A percentile compares a stretch with the other conserved stretches of the same genome.
phyloP scores from a whole-genome alignment of 2,113 vertebrate species.

The Lates calcarifer region DNA sequence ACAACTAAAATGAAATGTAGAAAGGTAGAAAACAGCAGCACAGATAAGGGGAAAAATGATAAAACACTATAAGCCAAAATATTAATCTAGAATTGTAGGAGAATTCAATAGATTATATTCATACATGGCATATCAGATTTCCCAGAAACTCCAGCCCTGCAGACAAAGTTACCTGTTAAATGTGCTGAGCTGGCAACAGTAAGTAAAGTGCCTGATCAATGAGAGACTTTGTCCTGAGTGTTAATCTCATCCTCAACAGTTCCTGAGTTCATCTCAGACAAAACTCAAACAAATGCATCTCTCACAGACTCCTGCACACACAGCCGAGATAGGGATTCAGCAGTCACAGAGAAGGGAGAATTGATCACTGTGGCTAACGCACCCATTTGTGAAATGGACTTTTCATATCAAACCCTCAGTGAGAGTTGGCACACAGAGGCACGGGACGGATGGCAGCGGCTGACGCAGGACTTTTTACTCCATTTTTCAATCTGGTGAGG shows the following conservation, averaged over 20 bases:
- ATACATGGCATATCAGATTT: neutral
- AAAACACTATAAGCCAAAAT: neutral
- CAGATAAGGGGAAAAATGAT: neutral
- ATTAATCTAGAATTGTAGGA: neutral
- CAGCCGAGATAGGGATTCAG: slow-evolving; percentile 7
- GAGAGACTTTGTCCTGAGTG: slow-evolving; percentile 7
- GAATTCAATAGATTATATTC: neutral
- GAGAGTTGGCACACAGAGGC: slow-evolving; percentile 43
- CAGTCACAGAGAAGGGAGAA: slow-evolving; percentile 34
- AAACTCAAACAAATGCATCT: slow-evolving; percentile 46
- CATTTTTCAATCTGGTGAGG: slow-evolving; percentile 60
- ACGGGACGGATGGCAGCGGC: slow-evolving; percentile 37
- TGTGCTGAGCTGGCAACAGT: slow-evolving; percentile 16
- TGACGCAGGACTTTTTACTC: slow-evolving; percentile 60
- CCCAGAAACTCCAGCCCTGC: slow-evolving; percentile 14
- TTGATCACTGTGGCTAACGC: slow-evolving; percentile 59
- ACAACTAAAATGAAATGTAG: neutral
- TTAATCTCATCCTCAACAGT: slow-evolving; percentile 37
- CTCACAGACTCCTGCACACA: neutral
- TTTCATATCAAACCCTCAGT: slow-evolving; percentile 55
- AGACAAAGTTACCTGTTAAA: slow-evolving; percentile 15
- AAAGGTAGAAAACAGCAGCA: neutral
- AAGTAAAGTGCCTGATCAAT: slow-evolving; percentile 27
- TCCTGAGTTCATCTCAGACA: slow-evolving; percentile 43
- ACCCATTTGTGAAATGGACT: slow-evolving; percentile 75